Evolutionary conservation across 1,140 invertebrate genomes (phyloP).

Genomic region (Thalassaphorura encarpata): DNA sequence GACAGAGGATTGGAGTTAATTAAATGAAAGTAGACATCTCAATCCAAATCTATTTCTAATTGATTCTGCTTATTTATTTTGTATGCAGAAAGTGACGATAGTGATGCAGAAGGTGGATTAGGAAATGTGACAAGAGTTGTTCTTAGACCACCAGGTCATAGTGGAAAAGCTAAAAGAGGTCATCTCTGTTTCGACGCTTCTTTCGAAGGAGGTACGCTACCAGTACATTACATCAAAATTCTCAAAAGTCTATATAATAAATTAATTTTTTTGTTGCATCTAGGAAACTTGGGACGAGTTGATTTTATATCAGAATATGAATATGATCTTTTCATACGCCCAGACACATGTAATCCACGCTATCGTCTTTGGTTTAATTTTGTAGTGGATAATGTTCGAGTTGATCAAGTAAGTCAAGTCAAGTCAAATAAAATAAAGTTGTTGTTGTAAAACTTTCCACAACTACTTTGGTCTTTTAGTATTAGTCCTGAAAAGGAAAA

Average conservation of each 20-base stretch:
- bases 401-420: slow-evolving; percentile 89
- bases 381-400: slow-evolving; percentile 88
- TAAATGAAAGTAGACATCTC: background rate
- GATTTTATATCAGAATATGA: slow-evolving; percentile 89
- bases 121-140: slow-evolving; percentile 88
- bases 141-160: slow-evolving; percentile 85
- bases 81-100: slow-evolving; percentile 80
- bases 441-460: too few relatives aligned
- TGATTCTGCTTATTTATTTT: background rate
- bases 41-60: background rate
- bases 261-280: background rate
- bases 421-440: too few relatives aligned
- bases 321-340: slow-evolving; percentile 91
- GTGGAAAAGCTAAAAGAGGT: slow-evolving; percentile 84
- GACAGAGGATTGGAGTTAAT: too few relatives aligned
- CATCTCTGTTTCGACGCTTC: slow-evolving; percentile 96
- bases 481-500: too few relatives aligned
- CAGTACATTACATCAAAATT: slow-evolving; percentile 1
- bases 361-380: slow-evolving; percentile 97
- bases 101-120: slow-evolving; percentile 83
- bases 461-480: too few relatives aligned
- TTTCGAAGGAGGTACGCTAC: slow-evolving; percentile 75
- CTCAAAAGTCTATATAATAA: too few relatives aligned
- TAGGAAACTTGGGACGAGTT: slow-evolving; percentile 88
- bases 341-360: slow-evolving; percentile 89